Base-by-base conservation (phyloP, 2,797 vertebrate species). In the Apogon talboti region DNA sequence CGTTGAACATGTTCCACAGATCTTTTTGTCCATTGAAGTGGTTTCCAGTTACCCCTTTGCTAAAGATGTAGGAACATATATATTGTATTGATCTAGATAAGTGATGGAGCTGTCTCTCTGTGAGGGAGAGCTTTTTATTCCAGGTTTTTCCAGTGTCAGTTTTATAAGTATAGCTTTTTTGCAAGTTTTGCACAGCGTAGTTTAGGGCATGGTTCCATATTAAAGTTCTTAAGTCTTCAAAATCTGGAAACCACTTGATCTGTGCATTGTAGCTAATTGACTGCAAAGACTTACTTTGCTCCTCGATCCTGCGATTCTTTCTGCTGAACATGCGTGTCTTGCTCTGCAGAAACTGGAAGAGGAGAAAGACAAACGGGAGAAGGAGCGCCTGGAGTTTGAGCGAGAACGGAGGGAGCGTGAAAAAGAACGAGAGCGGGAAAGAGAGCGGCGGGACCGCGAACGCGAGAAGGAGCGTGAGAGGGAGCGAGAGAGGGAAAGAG, bases 261-360 rank as follows among this genome's bases (percentile, higher is more conserved):
- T 86, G 66, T 86, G 83, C 74, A 79, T 67, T 55, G 52, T 74
- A 70, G 49, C 38, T 63, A 68, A 60, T 61, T 80, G 80, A 65
- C 54, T 79, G 78, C 74, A 58, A 52, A 80, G 49, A 41, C 52
- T 71, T n/a, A 1, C 14, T 49, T 42, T 45, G 60, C 53, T 37
- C 15, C 38, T 2, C 15, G 43, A 63, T 52, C 53, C 35, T 14
- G 3, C 6, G 61, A 38, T 76, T 48, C 84, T 35, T 15, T 51
- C 21, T 46, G 30, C 82, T 91, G 68, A 91, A 74, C 80, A 83
- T 2, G 50, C 93, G 79, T 93, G 94, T 91, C 94, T 94, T 94
- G 95, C 95, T 89, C 95, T 93, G 87, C 97, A 99, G 98, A 99
- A 99, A 96, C 95, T 99, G 83, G 97, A 98, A 91, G 96, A 98